A percentile compares a stretch with the other conserved stretches of the same genome.
phyloP scores from a whole-genome alignment of 2,888 invertebrate species.

The Drosophila yooni region DNA sequence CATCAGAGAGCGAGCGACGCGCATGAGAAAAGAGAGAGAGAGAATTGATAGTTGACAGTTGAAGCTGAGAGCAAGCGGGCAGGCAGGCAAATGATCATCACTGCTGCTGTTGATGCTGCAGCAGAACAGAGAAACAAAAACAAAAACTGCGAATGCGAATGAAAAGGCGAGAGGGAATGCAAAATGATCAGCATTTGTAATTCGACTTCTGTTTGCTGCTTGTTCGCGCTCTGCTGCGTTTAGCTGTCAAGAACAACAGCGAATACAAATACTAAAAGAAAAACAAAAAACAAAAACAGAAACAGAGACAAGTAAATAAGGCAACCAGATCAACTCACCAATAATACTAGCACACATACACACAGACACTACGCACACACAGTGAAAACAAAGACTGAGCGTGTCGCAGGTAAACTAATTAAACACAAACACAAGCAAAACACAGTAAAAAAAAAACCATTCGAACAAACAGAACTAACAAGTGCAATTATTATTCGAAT shows the following conservation, averaged over 20 bases:
- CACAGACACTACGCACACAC: slow-evolving; percentile 1
- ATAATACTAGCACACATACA: slow-evolving; percentile 16
- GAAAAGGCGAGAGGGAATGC: slow-evolving; percentile 16
- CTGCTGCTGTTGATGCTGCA: slow-evolving; percentile 23
- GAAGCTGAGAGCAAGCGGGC: background rate
- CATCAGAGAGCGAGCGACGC: background rate
- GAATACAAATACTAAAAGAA: slow-evolving; percentile 17
- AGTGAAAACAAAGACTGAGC: slow-evolving; percentile 61
- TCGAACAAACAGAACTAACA: slow-evolving; percentile 44
- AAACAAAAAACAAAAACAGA: slow-evolving; percentile 9
- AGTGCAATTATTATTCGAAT: slow-evolving; percentile 43
- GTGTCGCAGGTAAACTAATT: slow-evolving; percentile 68
- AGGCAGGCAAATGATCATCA: slow-evolving; percentile 29
- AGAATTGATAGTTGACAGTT: slow-evolving; percentile 3
- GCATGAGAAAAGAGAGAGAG: slow-evolving; percentile 1
- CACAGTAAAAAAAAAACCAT: slow-evolving; percentile 40
- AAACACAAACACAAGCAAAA: slow-evolving; percentile 57
- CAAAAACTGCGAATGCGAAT: slow-evolving; percentile 13
- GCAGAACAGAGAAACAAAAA: slow-evolving; percentile 23
- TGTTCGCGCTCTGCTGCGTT: slow-evolving; percentile 9
- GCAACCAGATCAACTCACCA: slow-evolving; percentile 56
- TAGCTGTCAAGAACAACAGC: slow-evolving; percentile 14
- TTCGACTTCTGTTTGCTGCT: slow-evolving; percentile 10
- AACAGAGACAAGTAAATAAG: slow-evolving; percentile 8
- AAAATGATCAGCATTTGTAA: slow-evolving; percentile 38